Conservation (phyloP, 2,888 invertebrate genomes). For the Geotrupes spiniger region DNA sequence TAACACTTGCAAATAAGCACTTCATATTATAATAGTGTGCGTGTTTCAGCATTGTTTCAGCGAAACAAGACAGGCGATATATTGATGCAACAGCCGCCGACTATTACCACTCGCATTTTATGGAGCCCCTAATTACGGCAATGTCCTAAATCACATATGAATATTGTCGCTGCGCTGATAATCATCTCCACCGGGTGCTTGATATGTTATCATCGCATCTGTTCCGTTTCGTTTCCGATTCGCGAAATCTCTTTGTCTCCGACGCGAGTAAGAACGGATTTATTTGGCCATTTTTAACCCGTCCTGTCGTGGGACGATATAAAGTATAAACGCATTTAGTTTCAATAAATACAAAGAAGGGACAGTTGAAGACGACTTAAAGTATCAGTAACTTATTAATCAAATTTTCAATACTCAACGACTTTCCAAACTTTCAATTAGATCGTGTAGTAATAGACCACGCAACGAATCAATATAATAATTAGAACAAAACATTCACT, state of each 20-base stretch:
- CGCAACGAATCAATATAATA: too few species aligned
- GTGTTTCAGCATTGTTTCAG: conserved; percentile 39
- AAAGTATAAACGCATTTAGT: too few species aligned
- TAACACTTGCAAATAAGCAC: conserved; percentile 54
- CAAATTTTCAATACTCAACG: too few species aligned
- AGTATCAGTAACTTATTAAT: too few species aligned
- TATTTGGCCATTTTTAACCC: too few species aligned
- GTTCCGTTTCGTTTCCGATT: conserved; percentile 14
- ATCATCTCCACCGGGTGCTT: conserved; percentile 37
- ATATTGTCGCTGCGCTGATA: conserved; percentile 40
- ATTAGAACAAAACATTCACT: too few species aligned
- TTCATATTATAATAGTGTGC: conserved; percentile 40
- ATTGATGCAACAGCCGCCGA: conserved; percentile 47
- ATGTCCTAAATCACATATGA: conserved; percentile 47
- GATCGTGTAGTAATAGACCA: too few species aligned
- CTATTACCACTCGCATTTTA: conserved; percentile 42
- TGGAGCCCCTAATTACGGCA: conserved; percentile 44
- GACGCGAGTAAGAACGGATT: too few species aligned
- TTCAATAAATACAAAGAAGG: too few species aligned
- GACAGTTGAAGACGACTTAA: too few species aligned
- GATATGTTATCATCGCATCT: conserved; percentile 28
- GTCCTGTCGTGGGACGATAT: too few species aligned
- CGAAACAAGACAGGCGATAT: conserved; percentile 44
- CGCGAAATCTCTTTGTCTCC: conserved; percentile 1
- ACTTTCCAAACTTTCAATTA: too few species aligned